Base-by-base conservation (phyloP, 2,113 vertebrate genomes). In the Melanostigma gelatinosum region DNA sequence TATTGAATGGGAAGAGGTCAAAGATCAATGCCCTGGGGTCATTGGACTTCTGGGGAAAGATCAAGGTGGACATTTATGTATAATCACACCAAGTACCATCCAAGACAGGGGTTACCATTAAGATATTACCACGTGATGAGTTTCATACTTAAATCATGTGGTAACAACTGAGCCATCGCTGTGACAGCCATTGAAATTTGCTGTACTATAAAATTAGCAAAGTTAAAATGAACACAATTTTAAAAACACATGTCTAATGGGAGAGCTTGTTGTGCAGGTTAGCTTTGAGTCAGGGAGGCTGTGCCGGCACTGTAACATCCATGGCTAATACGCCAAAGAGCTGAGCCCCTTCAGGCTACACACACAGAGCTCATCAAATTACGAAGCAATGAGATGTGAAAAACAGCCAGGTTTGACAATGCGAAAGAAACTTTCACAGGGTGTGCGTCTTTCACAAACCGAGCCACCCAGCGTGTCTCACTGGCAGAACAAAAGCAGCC, bases 361-460 rank as follows among this genome's bases (percentile, higher is more conserved):
- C 68, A 82, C 66, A 64, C 50, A 73, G n/a, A 77, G 62, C 66
- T 85, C 79, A 85, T 79, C 70, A 85, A 80, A 86, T 89, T 79
- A 88, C 61, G 20, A 44, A 72, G 77, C 77, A 69, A 86, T 73
- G 64, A 80, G 75, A 72, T 80, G 75, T 88, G 82, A 84, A 85
- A 81, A 87, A 79, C 42, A 62, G 69, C 55, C 34, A 27, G 2
- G 16, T 85, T 68, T 71, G 42, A 87, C 66, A 85, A 71, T 57
- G 44, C 67, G 73, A 76, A 69, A 70, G 48, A 80, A 81, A 79
- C 63, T 42, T 72, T 60, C 44, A 36, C 50, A 55, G 42, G 11
- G 6, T 66, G 15, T 63, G 36, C 1, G 29, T 78, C 63, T 86
- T 61, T 71, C 70, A 55, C 70, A 44, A 54, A 15, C 64, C 54